A percentile compares a stretch with the other conserved stretches of the same genome.
Evolutionary conservation across 2,113 vertebrate species (phyloP).

Genomic region (Anser cygnoides): DNA sequence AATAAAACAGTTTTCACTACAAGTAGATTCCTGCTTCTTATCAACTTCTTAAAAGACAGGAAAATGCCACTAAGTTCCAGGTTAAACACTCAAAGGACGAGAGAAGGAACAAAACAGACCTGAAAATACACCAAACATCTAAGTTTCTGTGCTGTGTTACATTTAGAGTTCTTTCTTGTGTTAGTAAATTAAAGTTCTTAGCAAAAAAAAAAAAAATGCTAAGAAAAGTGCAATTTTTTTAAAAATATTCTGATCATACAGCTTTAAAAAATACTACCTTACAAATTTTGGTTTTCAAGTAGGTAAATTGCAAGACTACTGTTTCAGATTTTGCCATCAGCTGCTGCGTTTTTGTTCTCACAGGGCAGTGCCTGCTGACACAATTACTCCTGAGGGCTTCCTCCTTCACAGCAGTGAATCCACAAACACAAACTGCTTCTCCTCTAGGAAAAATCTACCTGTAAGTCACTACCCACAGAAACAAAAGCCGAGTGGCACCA

Average conservation of each 20-base stretch:
- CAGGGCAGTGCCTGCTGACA: neutral
- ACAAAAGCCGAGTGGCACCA: neutral
- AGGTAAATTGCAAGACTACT: neutral
- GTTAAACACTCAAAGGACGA: neutral
- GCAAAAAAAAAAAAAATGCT: neutral
- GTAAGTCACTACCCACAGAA: neutral
- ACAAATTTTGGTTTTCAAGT: neutral
- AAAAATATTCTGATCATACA: neutral
- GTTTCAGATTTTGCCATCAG: neutral
- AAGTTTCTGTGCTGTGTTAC: neutral
- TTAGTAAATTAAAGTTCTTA: neutral
- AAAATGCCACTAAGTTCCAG: neutral
- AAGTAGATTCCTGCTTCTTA: neutral
- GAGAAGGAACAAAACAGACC: neutral
- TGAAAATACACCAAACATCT: neutral
- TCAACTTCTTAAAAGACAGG: neutral
- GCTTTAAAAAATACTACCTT: neutral
- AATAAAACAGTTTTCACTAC: accelerated
- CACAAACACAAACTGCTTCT: neutral
- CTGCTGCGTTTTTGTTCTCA: neutral
- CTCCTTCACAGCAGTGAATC: neutral
- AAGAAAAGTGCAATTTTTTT: neutral
- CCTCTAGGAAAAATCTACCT: accelerated
- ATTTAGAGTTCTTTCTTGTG: neutral
- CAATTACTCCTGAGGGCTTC: neutral